phyloP scores from a whole-genome alignment of 2,888 invertebrate species.

The Junonia oenone region DNA sequence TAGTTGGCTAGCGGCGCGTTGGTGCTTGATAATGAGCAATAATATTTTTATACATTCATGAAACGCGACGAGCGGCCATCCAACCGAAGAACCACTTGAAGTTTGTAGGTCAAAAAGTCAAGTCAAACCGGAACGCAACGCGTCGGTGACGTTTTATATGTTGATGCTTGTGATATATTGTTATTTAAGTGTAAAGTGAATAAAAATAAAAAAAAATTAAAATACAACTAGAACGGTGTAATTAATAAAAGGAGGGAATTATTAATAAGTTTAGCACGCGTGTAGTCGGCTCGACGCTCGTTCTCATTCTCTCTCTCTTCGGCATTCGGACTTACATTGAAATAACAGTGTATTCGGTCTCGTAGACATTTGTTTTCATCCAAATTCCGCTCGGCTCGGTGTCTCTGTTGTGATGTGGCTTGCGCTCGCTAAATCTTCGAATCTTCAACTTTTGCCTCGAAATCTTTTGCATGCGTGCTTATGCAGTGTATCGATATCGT shows the following conservation, averaged over 20 bases:
- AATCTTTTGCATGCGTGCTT: constrained; percentile 79
- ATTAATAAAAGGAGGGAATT: constrained; percentile 51
- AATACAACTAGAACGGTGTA: constrained; percentile 67
- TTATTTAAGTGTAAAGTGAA: constrained; percentile 78
- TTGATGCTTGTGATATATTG: constrained; percentile 79
- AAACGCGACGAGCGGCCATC: constrained; percentile 52
- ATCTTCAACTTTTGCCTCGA: constrained; percentile 62
- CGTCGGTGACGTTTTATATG: constrained; percentile 57
- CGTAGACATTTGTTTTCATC: constrained; percentile 71
- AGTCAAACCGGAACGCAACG: constrained; percentile 35
- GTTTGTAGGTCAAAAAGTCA: constrained; percentile 70
- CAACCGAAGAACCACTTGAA: no score
- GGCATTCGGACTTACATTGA: constrained; percentile 59
- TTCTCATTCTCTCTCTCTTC: constrained; percentile 40
- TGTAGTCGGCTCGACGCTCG: constrained; percentile 52
- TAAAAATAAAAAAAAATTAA: constrained; percentile 41
- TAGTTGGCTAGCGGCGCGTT: constrained; percentile 76
- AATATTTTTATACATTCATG: constrained; percentile 80
- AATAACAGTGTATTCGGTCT: constrained; percentile 72
- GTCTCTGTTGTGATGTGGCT: constrained; percentile 30
- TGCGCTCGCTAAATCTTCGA: constrained; percentile 42
- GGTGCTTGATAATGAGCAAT: constrained; percentile 79
- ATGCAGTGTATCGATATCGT: constrained; percentile 58
- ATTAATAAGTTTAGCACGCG: constrained; percentile 68
- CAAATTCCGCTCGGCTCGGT: constrained; percentile 62